These are phyloP conservation scores for Streptopelia turtur DNA, from an alignment of 2,797 vertebrate genomes.

Conservation along the genomic window DNA sequence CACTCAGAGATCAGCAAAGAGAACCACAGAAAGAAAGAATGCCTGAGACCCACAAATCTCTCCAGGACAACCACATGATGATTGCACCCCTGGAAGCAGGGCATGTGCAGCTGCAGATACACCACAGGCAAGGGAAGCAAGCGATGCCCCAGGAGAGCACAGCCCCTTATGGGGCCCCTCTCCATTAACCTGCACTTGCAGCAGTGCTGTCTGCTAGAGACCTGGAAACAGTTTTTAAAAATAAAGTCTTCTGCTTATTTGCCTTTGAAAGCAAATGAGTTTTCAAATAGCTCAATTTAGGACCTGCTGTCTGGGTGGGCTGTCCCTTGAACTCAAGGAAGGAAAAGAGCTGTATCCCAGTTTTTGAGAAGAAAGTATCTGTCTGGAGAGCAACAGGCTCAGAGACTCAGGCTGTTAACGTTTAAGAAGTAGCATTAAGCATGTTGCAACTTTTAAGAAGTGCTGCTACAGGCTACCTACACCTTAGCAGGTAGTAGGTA, in stretches of 20 bases:
- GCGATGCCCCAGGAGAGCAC: not conserved
- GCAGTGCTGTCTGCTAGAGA: not conserved
- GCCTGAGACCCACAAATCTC: not conserved
- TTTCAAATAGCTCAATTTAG: not conserved
- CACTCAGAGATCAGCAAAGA: not conserved
- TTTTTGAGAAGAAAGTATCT: not conserved
- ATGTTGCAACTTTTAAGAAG: not conserved
- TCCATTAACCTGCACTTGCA: not conserved
- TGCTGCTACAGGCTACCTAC: not conserved
- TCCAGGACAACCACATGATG: not conserved
- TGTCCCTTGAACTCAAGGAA: not conserved
- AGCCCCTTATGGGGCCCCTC: not conserved
- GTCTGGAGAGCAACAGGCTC: not conserved
- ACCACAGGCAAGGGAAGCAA: not conserved
- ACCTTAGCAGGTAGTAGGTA: not conserved
- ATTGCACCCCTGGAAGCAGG: not conserved
- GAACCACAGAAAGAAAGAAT: not conserved
- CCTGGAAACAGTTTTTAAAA: not conserved
- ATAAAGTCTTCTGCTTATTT: fast-evolving
- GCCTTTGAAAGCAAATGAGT: not conserved
- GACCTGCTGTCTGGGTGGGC: not conserved
- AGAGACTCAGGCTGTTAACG: not conserved
- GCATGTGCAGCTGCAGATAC: not conserved
- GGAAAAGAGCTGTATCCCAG: not conserved
- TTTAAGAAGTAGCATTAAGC: not conserved